Evolutionary conservation across 2,113 vertebrate species (phyloP).

Genomic region (Passer montanus): DNA sequence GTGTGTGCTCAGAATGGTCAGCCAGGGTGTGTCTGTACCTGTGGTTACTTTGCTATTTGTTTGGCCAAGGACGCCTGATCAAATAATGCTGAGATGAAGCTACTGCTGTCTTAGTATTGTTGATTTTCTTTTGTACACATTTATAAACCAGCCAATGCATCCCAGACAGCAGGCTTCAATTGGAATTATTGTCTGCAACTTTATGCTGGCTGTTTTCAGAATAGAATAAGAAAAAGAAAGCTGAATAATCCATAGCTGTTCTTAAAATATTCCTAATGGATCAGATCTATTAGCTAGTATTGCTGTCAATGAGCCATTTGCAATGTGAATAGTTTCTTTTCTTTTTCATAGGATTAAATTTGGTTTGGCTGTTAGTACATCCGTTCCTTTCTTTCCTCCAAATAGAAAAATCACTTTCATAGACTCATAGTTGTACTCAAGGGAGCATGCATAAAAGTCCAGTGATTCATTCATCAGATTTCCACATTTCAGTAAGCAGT

Average conservation of each 20-base stretch:
- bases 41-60: neutral
- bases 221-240: neutral
- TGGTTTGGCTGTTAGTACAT: neutral
- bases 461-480: slow-evolving; percentile 8
- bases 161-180: neutral
- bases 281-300: neutral
- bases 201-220: neutral
- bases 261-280: neutral
- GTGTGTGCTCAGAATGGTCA: neutral
- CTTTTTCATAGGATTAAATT: neutral
- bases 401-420: neutral
- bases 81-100: neutral
- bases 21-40: neutral
- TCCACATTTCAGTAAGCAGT: neutral
- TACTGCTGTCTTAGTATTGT: neutral
- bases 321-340: neutral
- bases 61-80: neutral
- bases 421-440: neutral
- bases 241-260: neutral
- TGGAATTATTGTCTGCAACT: neutral
- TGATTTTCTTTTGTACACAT: neutral
- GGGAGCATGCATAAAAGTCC: neutral
- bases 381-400: neutral
- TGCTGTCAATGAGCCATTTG: neutral
- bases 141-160: neutral